Conservation (phyloP, 2,113 vertebrate genomes). For the Cololabis saira region DNA sequence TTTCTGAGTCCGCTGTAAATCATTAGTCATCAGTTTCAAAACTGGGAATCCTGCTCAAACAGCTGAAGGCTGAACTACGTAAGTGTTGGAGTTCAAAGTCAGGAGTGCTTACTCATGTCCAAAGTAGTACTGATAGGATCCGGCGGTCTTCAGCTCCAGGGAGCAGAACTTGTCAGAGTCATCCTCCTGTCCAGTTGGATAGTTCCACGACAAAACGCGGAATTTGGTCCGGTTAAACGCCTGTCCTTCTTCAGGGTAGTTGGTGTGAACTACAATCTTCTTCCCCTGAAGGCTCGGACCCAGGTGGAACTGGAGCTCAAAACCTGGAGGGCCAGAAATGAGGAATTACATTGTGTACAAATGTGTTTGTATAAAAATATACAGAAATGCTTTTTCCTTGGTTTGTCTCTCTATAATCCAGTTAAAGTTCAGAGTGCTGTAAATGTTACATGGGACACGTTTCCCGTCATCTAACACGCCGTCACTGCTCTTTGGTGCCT, state of each 20-base stretch:
- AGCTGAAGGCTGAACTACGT: neutral
- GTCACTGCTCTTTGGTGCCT: neutral
- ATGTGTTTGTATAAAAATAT: neutral
- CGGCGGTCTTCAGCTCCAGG: conserved; percentile 63
- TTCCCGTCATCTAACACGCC: neutral
- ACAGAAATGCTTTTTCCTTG: neutral
- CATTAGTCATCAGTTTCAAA: no score
- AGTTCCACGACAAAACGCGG: conserved; percentile 58
- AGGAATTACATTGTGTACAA: no score
- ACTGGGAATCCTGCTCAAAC: neutral
- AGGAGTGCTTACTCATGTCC: conserved; percentile 57
- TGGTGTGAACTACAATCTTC: conserved; percentile 64
- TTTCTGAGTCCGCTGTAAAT: no score
- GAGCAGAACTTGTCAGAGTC: conserved; percentile 76
- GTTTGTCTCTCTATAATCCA: conserved; percentile 32
- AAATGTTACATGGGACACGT: conserved; percentile 53
- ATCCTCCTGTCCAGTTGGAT: conserved; percentile 68
- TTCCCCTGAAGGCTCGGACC: conserved; percentile 72
- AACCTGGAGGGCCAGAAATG: conserved; percentile 47
- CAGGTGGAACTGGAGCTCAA: conserved; percentile 76
- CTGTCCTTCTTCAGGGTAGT: conserved; percentile 64
- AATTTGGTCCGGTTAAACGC: conserved; percentile 44
- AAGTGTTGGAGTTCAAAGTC: neutral
- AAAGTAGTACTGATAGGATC: conserved; percentile 76
- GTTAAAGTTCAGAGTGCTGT: conserved; percentile 38